Evolutionary conservation across 2,797 vertebrate genomes (phyloP), one percentile per base, ranked within the genome.

Genomic region (Tarsius wallacei): DNA sequence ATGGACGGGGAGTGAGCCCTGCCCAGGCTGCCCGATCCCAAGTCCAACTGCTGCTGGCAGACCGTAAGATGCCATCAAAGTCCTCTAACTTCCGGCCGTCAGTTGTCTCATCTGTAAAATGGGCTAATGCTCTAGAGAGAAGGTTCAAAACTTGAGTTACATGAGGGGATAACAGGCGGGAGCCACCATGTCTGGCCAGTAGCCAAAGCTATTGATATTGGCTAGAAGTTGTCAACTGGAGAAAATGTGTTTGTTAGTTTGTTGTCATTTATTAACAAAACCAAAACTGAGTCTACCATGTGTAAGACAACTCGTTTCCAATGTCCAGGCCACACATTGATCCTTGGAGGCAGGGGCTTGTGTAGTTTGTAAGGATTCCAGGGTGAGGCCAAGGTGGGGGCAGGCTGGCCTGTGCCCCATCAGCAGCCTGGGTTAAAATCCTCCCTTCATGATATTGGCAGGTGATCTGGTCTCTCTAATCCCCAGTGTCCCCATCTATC

Each of bases 301-400:
- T 17, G 21, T 49, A 28, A 84, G 21, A n/a, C 10, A 1, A 77
- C n/a, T 59, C 31, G 51, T 84, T 90, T 61, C 42, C 24, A 76
- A 61, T 26, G 21, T 57, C 51, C 66, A 47, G 33, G 11, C 15
- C 9, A 22, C 51, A 77, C 24, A 59, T 15, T 55, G 42, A 8
- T 49, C 74, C 5, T 10, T 2, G 0, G 7, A 3, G 15, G 22
- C 33, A 11, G 31, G 19, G 19, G 3, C 31, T 3, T 42, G 3
- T 84, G 28, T 31, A 51, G 51, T 70, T 77, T 59, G 17, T 51
- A 51, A 90, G 10, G 2, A 15, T 77, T 31, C 33, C 33, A 61
- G 9, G 36, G 17, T 36, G 87, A 90, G 36, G 7, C 36, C 51
- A 63, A 91, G 22, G 66, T 73, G 57, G 24, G 28, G n/a, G 36